These are phyloP conservation scores for Ctenomys sociabilis DNA, from an alignment of 2,113 vertebrate genomes.

Conservation along the genomic window DNA sequence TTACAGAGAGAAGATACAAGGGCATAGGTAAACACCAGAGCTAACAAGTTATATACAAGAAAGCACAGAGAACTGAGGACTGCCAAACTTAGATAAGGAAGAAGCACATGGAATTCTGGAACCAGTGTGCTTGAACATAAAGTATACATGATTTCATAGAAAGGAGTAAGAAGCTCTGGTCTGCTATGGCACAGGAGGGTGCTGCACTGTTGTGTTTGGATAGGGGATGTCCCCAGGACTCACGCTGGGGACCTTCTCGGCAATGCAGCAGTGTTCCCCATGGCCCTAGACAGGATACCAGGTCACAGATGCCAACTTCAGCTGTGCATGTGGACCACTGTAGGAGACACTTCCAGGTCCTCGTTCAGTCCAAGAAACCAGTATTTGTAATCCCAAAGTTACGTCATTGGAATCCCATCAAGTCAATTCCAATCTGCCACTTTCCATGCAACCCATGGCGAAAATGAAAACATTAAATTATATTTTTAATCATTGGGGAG, in stretches of 20 bases:
- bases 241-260: no score
- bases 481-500: no score
- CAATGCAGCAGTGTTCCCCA: background rate
- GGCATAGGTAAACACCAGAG: background rate
- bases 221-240: background rate
- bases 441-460: no score
- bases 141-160: background rate
- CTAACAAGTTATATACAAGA: background rate
- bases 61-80: background rate
- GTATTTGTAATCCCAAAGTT: no score
- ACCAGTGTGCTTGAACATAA: background rate
- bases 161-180: background rate
- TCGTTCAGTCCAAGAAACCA: no score
- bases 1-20: background rate
- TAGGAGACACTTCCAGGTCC: no score
- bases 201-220: background rate
- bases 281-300: background rate
- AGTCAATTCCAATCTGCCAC: no score
- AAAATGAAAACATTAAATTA: no score
- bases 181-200: background rate
- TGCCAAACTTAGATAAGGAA: background rate
- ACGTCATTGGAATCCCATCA: no score
- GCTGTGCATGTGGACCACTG: background rate
- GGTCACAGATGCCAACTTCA: background rate
- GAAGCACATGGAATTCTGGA: background rate